A percentile compares a stretch with the other conserved stretches of the same genome.
These are phyloP conservation scores for Tachina lurida DNA, from an alignment of 2,888 invertebrate genomes.

Conservation along the genomic window DNA sequence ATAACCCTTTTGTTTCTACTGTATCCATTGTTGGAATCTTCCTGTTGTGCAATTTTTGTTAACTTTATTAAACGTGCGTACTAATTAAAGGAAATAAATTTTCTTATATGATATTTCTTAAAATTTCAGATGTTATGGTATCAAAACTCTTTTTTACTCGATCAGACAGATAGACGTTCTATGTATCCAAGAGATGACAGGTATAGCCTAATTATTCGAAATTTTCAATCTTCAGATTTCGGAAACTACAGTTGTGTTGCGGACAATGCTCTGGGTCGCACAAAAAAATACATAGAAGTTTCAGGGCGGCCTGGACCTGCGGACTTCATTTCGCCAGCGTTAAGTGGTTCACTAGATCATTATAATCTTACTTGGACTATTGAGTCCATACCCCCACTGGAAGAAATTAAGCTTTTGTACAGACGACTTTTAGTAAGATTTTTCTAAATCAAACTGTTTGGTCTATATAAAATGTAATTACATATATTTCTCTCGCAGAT, in stretches of 20 bases:
- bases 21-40: too few relatives aligned
- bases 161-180: constrained; percentile 86
- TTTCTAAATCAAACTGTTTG: not conserved
- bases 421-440: constrained; percentile 85
- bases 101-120: not conserved
- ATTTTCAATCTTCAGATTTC: constrained; percentile 86
- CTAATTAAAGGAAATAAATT: not conserved
- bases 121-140: constrained; percentile 85
- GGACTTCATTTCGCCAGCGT: constrained; percentile 85
- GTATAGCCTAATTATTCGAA: constrained; percentile 85
- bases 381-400: constrained; percentile 86
- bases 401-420: constrained; percentile 86
- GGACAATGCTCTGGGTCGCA: constrained; percentile 84
- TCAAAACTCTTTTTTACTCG: constrained; percentile 86
- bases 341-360: constrained; percentile 85
- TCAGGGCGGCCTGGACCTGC: constrained; percentile 87
- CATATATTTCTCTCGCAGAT: constrained; percentile 83
- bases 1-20: too few relatives aligned
- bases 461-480: not conserved
- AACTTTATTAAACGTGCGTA: too few relatives aligned
- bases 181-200: constrained; percentile 86
- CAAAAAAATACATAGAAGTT: constrained; percentile 86
- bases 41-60: too few relatives aligned
- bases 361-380: constrained; percentile 87
- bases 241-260: constrained; percentile 86